Conservation (phyloP, 2,113 vertebrate genomes). For the Rhipidura dahli region DNA sequence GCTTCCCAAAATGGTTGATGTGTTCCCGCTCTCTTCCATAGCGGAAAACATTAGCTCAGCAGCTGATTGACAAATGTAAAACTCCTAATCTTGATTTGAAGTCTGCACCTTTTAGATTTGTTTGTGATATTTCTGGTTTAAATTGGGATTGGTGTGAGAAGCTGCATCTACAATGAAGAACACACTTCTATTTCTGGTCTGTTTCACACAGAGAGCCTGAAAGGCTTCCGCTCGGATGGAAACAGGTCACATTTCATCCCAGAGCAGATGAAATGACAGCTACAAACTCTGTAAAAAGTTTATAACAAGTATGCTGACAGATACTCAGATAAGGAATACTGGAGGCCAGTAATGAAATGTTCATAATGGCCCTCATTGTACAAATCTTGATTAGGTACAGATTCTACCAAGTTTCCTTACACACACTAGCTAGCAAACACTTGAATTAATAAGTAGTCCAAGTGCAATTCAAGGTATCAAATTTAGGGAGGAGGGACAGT, state of each 20-base stretch:
- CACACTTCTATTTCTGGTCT: neutral
- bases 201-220: neutral
- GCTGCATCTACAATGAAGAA: neutral
- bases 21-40: neutral
- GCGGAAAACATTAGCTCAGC: neutral
- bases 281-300: neutral
- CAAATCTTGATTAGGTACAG: neutral
- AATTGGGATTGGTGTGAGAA: neutral
- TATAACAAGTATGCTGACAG: neutral
- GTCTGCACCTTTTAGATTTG: neutral
- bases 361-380: neutral
- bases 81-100: neutral
- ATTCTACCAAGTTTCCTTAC: neutral
- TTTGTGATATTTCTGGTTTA: constrained; percentile 24
- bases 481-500: neutral
- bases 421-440: neutral
- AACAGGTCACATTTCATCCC: neutral
- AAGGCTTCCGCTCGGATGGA: neutral
- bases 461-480: neutral
- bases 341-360: neutral
- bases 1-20: neutral
- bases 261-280: neutral
- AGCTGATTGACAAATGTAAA: neutral
- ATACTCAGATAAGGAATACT: neutral
- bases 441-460: neutral